phyloP scores from a whole-genome alignment of 2,797 vertebrate species.

The Sebastes diaconus region DNA sequence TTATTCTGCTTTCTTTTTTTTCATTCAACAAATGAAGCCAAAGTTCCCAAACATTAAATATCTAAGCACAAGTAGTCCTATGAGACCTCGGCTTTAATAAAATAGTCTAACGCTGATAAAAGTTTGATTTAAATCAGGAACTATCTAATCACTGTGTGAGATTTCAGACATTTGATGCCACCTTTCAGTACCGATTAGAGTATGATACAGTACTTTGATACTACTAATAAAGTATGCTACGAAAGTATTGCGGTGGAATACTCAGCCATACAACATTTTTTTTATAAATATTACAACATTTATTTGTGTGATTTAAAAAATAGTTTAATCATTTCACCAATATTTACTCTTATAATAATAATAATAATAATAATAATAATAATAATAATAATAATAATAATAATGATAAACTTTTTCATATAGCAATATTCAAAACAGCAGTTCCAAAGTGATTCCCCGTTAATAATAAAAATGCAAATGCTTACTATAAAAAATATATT shows the following conservation, averaged over 20 bases:
- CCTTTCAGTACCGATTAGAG: too few relatives aligned
- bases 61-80: rapidly evolving
- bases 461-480: too few relatives aligned
- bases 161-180: too few relatives aligned
- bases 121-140: neutral
- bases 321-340: neutral
- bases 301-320: neutral
- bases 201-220: too few relatives aligned
- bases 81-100: too few relatives aligned
- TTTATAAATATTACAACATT: neutral
- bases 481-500: neutral
- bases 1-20: too few relatives aligned
- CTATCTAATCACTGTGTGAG: too few relatives aligned
- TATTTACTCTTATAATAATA: neutral
- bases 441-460: too few relatives aligned
- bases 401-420: too few relatives aligned
- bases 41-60: rapidly evolving
- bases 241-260: neutral
- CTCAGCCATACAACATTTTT: neutral
- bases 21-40: rapidly evolving
- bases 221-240: neutral
- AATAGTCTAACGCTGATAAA: too few relatives aligned
- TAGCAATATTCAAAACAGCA: rapidly evolving
- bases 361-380: neutral
- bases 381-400: neutral